Evolutionary conservation across 2,113 vertebrate species (phyloP), one percentile per base, ranked within the genome.

Genomic region (Oncorhynchus tshawytscha): DNA sequence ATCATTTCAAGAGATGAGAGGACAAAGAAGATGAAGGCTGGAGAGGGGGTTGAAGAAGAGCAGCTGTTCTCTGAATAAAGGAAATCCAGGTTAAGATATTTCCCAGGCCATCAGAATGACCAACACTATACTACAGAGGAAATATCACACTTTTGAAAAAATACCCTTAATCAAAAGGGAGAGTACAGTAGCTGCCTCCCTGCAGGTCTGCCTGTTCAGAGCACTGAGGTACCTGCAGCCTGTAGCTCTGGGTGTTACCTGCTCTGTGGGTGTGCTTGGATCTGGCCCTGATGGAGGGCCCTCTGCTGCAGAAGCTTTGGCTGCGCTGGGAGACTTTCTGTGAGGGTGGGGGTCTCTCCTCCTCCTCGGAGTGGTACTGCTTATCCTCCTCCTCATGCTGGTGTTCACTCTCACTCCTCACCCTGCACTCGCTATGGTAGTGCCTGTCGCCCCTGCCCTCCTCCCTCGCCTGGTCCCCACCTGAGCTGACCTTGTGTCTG

Each of bases 161-260:
- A 54, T 18, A 54, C 12, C 51, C 12, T 15, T 54, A 4, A 18
- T 54, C 49, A 34, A 34, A 54, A 54, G 4, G 39, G 39, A 22
- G 4, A 54, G 4, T 11, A 15, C 45, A 25, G 77, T 72, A 62
- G 74, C 11, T 12, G 73, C 34, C 67, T 45, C 12, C 12, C 75
- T 80, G 78, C 86, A 82, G 85, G 67, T 15, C 67, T 39, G 67
- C 8, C 18, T 62, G n/a, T 54, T 62, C 59, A 31, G 49, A 39
- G 59, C n/a, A 9, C 59, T 62, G n/a, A 68, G 82, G 79, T 62
- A 22, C 20, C 24, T 67, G 65, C 65, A 67, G 25, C 24, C 59
- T n/a, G 59, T 16, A 62, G 59, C 59, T 62, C 59, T 62, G 59
- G 54, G 60, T 2, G 77, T 93, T 93, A 93, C 92, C 93, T 93